Conservation (phyloP, 2,888 invertebrate species). For the Pristionchus fissidentatus region DNA sequence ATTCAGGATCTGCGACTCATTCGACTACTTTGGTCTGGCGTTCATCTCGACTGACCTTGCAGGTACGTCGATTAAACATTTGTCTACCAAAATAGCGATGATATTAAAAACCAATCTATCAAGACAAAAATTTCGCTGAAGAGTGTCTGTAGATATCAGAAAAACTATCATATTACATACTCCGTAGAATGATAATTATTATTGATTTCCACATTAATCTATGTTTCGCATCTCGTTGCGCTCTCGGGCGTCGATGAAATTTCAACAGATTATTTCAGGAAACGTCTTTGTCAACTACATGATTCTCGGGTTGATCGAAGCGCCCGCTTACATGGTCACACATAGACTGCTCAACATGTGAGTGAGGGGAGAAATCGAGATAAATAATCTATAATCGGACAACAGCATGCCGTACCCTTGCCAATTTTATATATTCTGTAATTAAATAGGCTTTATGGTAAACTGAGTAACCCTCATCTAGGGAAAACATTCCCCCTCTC, state of each 20-base stretch:
- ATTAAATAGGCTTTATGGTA: too few relatives aligned
- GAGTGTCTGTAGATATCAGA: too few relatives aligned
- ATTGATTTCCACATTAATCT: not conserved
- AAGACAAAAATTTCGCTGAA: too few relatives aligned
- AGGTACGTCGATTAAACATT: too few relatives aligned
- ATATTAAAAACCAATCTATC: too few relatives aligned
- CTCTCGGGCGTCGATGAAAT: too few relatives aligned
- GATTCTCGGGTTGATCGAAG: slow-evolving; percentile 68
- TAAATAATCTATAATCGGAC: not conserved
- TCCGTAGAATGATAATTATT: too few relatives aligned
- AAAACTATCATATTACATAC: too few relatives aligned
- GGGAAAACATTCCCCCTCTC: not conserved
- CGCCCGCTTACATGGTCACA: slow-evolving; percentile 65
- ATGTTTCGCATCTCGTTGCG: not conserved
- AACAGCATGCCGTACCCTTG: not conserved
- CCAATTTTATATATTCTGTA: not conserved
- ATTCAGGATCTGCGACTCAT: slow-evolving; percentile 62
- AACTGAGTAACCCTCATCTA: not conserved
- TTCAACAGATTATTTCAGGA: slow-evolving; percentile 46
- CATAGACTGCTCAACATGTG: slow-evolving; percentile 27
- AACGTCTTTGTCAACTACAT: slow-evolving; percentile 69
- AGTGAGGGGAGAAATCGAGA: not conserved
- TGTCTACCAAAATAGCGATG: too few relatives aligned
- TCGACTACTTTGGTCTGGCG: slow-evolving; percentile 72
- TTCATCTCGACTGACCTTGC: slow-evolving; percentile 67